Percentiles rank a stretch among this genome's conserved stretches.
Conservation (phyloP, 2,797 vertebrate species). For the Chelonia mydas region DNA sequence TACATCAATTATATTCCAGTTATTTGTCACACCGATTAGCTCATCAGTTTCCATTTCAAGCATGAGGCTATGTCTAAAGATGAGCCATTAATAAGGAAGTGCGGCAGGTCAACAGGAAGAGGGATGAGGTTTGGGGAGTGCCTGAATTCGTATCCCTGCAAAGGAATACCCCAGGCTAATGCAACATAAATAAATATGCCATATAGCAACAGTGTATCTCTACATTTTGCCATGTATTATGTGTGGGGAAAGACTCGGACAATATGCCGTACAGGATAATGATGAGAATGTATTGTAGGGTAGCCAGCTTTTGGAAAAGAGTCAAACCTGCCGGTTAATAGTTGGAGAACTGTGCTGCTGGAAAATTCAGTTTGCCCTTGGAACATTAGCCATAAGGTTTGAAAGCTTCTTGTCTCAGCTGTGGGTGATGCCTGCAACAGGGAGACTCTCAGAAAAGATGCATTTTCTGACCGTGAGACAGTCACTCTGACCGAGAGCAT, state of each 20-base stretch:
- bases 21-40: slow-evolving; percentile 15
- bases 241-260: neutral
- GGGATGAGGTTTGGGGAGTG: neutral
- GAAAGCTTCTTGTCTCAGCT: slow-evolving; percentile 62
- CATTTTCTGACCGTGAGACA: slow-evolving; percentile 73
- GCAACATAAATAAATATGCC: neutral
- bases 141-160: neutral
- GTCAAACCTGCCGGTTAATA: slow-evolving; percentile 65
- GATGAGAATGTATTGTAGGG: neutral
- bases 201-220: neutral
- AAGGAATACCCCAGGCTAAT: fast-evolving
- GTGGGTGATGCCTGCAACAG: slow-evolving; percentile 32
- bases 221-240: neutral
- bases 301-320: slow-evolving; percentile 30
- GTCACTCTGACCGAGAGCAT: slow-evolving; percentile 48
- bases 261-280: neutral
- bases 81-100: fast-evolving
- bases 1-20: neutral
- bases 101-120: neutral
- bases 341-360: slow-evolving; percentile 57
- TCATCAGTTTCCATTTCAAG: neutral
- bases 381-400: slow-evolving; percentile 40
- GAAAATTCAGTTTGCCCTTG: slow-evolving; percentile 63
- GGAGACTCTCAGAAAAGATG: slow-evolving; percentile 53
- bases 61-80: neutral